Base-by-base conservation (phyloP, 1,140 invertebrate genomes). In the Muscidifurax raptorellus region DNA sequence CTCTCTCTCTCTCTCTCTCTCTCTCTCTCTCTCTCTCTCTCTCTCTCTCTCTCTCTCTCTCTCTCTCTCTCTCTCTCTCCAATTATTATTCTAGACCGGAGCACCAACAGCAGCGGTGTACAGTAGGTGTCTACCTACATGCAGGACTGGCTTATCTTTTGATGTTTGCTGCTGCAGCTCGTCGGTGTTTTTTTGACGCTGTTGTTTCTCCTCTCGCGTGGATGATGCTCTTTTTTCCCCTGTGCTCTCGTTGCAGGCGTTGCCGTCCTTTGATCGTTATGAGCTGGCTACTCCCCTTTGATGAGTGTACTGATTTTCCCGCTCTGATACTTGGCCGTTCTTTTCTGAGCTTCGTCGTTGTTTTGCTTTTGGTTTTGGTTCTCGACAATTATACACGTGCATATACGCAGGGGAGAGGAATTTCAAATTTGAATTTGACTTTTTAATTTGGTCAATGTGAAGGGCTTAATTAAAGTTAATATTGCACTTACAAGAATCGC, bases 271-370 rank as follows among this genome's bases (percentile, higher is more conserved):
- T 84, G 80, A 86, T 86, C 77, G 79, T 80, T 71, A 77, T 69
- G 71, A 64, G 44, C 69, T 59, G 81, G 78, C 83, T 82, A 78
- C 83, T 85, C 71, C 86, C 80, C 71, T 83, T 82, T 81, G 79
- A 85, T 81, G 83, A 85, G 79, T 81, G 32, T 71, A 85, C 83
- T 81, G 83, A 85, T 85, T 85, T 85, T 74, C 83, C 59, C 25
- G 67, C 40, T 52, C 69, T n/a, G 78, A 81, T 85, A 81, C 77
- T 80, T 78, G 27, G 66, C 15, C 10, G n/a, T 32, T 78, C 36
- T 36, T 71, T 64, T 66, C 40, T 76, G 32, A 40, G 40, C 32
- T 76, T 44, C 12, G 9, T 47, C 30, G n/a, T 28, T 77, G 27
- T 72, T 64, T 67, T 30, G 47, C 40, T 25, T 30, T 74, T n/a